Conservation (phyloP, 1,140 invertebrate species). For the Batillaria attramentaria region DNA sequence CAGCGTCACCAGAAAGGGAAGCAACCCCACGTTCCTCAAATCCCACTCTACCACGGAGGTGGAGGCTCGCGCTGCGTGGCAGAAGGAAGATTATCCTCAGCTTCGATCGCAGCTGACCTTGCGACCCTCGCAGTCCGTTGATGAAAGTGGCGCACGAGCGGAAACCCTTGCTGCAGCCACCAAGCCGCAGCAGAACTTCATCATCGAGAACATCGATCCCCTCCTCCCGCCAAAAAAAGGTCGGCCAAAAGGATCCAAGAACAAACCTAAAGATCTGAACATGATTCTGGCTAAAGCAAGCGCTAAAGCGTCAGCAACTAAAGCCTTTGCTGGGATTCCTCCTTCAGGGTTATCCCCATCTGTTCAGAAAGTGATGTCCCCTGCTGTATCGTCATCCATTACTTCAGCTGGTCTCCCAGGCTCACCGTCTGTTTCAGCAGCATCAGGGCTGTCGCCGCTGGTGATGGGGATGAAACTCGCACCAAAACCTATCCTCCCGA, state of each 20-base stretch:
- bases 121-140: slow-evolving; percentile 25
- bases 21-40: slow-evolving; percentile 32
- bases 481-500: slow-evolving; percentile 32
- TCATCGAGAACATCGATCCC: slow-evolving; percentile 35
- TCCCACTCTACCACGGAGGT: slow-evolving; percentile 39
- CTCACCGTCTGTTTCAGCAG: neutral
- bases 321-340: neutral
- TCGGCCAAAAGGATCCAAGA: slow-evolving; percentile 62
- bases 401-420: neutral
- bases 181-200: slow-evolving; percentile 29
- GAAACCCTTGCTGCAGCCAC: neutral
- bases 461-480: neutral
- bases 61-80: slow-evolving; percentile 8
- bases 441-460: slow-evolving; percentile 1
- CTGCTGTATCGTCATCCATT: neutral
- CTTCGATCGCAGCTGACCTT: slow-evolving; percentile 34
- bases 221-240: slow-evolving; percentile 50
- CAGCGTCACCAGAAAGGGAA: slow-evolving; percentile 9
- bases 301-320: slow-evolving; percentile 19
- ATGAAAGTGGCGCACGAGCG: slow-evolving; percentile 5
- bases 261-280: slow-evolving; percentile 51
- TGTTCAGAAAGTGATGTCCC: slow-evolving; percentile 19
- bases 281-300: slow-evolving; percentile 41
- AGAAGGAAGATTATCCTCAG: slow-evolving; percentile 36
- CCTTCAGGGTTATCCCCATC: neutral